A percentile compares a stretch with the other conserved stretches of the same genome.
These are phyloP conservation scores for Yponomeuta sedellus DNA, from an alignment of 2,888 invertebrate genomes.

Conservation along the genomic window DNA sequence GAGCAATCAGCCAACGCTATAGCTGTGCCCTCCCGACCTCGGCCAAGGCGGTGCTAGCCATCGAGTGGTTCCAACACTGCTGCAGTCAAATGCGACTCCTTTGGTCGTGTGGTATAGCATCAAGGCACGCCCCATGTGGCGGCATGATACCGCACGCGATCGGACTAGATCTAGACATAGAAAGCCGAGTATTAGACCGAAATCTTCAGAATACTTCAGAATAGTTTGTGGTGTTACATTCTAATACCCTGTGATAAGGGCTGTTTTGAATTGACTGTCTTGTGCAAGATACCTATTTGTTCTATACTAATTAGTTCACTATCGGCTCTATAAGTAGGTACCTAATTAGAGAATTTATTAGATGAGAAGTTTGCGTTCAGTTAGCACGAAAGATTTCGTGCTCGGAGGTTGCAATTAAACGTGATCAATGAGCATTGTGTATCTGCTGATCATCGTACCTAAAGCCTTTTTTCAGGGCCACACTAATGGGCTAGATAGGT, in stretches of 20 bases:
- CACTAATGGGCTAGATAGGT: too few species aligned
- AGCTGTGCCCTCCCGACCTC: background rate
- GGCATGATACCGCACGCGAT: background rate
- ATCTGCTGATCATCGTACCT: background rate
- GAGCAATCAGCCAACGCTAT: too few species aligned
- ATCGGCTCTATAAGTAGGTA: too few species aligned
- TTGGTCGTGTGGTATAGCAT: background rate
- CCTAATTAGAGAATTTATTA: too few species aligned
- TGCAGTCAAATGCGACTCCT: background rate
- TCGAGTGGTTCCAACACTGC: background rate
- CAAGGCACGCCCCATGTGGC: too few species aligned
- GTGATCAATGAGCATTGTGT: background rate
- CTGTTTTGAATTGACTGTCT: background rate
- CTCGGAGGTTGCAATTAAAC: background rate
- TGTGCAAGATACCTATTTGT: too few species aligned
- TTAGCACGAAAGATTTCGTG: background rate
- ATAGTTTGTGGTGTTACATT: too few species aligned
- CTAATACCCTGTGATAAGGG: background rate
- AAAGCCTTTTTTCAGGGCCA: too few species aligned
- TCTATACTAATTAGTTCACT: too few species aligned
- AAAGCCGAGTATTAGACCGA: background rate
- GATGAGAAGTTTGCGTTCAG: background rate
- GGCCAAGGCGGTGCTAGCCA: background rate
- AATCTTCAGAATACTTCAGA: background rate
- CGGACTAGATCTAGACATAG: too few species aligned